Evolutionary conservation across 2,797 vertebrate genomes (phyloP).

Genomic region (Phataginus tetradactyla): DNA sequence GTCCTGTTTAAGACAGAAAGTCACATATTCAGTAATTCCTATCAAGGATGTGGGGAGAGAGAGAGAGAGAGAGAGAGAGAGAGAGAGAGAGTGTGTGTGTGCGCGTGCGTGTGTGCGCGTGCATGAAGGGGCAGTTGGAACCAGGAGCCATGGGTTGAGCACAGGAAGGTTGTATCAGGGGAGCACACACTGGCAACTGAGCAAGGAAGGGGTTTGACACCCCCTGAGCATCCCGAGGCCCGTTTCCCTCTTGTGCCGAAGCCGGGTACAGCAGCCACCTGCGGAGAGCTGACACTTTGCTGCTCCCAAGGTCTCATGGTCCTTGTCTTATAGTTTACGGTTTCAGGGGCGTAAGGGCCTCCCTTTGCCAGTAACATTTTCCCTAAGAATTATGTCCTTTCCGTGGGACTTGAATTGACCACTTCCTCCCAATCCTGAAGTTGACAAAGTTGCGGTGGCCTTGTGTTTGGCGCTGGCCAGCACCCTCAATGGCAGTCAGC

Average conservation of each 20-base stretch:
- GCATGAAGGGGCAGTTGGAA: rapidly evolving
- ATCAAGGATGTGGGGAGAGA: neutral
- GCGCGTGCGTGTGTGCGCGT: neutral
- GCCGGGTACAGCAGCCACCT: neutral
- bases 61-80: too few relatives aligned
- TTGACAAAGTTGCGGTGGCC: neutral
- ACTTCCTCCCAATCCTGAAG: neutral
- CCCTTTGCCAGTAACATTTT: conserved; percentile 35
- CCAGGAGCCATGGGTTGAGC: neutral
- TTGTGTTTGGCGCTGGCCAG: neutral
- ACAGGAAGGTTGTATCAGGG: neutral
- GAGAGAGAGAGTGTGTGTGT: neutral
- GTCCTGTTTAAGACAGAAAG: conserved; percentile 39
- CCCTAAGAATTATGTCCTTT: conserved; percentile 30
- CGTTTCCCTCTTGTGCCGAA: neutral
- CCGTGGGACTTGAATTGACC: neutral
- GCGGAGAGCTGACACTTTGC: neutral
- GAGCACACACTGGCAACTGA: neutral
- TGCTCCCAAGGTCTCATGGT: neutral
- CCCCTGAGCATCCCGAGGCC: neutral
- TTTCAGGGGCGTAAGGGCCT: neutral
- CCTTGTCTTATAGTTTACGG: conserved; percentile 38
- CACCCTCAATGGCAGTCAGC: neutral
- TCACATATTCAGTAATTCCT: neutral
- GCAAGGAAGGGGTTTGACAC: neutral